Conservation (phyloP, 1,140 invertebrate genomes). For the Stegodyphus mimosarum region DNA sequence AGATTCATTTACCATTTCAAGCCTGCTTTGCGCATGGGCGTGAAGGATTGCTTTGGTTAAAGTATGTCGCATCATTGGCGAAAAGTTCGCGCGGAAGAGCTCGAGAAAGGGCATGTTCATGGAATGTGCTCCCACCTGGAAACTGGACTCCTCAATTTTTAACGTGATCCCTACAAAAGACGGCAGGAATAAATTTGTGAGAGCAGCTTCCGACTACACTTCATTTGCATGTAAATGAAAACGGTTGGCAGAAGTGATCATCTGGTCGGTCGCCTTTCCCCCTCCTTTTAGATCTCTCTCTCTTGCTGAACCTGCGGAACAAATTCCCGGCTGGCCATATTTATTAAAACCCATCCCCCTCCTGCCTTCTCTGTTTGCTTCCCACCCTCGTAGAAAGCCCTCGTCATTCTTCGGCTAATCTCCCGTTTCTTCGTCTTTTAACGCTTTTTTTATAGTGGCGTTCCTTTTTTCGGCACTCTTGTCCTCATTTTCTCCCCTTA, state of each 20-base stretch:
- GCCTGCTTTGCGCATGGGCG: too few relatives aligned
- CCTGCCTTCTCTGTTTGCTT: neutral
- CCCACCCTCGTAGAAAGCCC: neutral
- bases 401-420: conserved; percentile 53
- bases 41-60: too few relatives aligned
- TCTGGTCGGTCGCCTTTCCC: conserved; percentile 18
- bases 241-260: conserved; percentile 53
- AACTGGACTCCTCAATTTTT: conserved; percentile 53
- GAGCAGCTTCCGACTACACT: conserved; percentile 34
- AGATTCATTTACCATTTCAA: too few relatives aligned
- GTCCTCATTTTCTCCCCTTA: conserved; percentile 56
- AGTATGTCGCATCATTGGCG: too few relatives aligned
- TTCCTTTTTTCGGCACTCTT: conserved; percentile 26
- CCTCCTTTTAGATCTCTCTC: conserved; percentile 53
- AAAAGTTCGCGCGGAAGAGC: too few relatives aligned
- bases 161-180: conserved; percentile 46
- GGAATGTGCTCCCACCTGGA: conserved; percentile 10
- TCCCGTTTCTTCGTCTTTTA: conserved; percentile 16
- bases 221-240: conserved; percentile 62
- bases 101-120: too few relatives aligned
- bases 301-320: neutral
- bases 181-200: conserved; percentile 50
- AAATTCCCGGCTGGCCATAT: conserved; percentile 60
- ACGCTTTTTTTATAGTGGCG: conserved; percentile 21
- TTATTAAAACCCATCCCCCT: conserved; percentile 47